phyloP scores from a whole-genome alignment of 2,888 invertebrate genomes.

The Sarcophaga carnaria region DNA sequence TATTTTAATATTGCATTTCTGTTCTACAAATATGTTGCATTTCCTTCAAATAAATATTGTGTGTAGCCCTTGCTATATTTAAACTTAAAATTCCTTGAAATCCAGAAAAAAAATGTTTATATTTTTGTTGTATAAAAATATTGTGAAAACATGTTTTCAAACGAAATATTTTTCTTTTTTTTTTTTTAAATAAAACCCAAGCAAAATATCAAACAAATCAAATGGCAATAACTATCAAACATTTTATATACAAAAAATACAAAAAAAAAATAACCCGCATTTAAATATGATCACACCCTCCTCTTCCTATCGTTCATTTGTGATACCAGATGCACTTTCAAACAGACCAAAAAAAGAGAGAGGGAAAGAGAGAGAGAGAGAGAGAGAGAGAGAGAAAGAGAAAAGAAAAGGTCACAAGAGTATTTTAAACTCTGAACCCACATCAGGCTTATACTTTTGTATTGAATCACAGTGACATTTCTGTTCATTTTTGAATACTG shows the following conservation, averaged over 20 bases:
- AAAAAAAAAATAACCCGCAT: background rate
- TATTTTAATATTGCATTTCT: no score
- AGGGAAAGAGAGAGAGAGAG: no score
- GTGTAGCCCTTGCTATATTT: no score
- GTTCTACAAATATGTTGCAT: no score
- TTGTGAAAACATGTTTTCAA: no score
- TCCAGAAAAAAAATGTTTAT: no score
- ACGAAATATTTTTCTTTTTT: background rate
- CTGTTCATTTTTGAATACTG: background rate
- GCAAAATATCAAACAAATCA: background rate
- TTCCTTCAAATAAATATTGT: no score
- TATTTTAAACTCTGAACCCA: slow-evolving; percentile 19
- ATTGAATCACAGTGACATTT: background rate
- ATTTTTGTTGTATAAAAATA: no score
- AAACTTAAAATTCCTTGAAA: no score
- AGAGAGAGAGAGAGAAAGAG: no score
- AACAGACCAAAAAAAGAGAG: no score
- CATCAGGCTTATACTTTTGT: background rate
- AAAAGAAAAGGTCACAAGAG: slow-evolving; percentile 6
- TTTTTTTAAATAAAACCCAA: background rate
- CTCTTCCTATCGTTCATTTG: background rate
- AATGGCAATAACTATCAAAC: background rate
- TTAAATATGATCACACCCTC: background rate
- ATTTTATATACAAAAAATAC: background rate
- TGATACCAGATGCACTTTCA: no score